These are phyloP conservation scores for Drosophila hydei DNA, from an alignment of 1,140 invertebrate species.

Conservation along the genomic window DNA sequence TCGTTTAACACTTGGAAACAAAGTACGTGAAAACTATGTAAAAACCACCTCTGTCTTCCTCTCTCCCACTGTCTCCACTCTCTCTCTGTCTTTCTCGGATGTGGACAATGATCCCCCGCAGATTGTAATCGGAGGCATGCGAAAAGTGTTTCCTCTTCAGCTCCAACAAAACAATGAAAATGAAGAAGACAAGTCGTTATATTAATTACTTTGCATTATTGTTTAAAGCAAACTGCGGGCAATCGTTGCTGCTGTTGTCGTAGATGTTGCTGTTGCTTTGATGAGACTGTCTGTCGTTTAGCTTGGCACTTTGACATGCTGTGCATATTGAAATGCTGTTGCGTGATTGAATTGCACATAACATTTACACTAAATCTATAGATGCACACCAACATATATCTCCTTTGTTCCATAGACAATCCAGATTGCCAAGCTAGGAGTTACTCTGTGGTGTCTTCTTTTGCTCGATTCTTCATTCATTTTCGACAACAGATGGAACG, in stretches of 20 bases:
- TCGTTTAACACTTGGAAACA: constrained; percentile 23
- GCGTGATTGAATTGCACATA: constrained; percentile 45
- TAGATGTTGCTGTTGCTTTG: constrained; percentile 24
- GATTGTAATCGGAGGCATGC: constrained; percentile 45
- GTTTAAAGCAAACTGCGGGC: constrained; percentile 60
- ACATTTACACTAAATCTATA: constrained; percentile 4
- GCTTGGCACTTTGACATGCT: constrained; percentile 48
- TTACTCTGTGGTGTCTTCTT: too few species aligned
- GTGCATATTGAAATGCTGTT: constrained; percentile 26
- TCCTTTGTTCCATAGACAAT: too few species aligned
- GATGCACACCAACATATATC: too few species aligned
- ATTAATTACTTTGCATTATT: constrained; percentile 79
- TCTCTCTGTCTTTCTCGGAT: neutral
- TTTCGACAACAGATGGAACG: too few species aligned
- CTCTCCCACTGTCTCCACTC: neutral
- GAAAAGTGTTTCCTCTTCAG: constrained; percentile 52
- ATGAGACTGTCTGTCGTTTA: constrained; percentile 31
- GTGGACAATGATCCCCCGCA: constrained; percentile 34
- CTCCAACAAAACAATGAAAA: constrained; percentile 45
- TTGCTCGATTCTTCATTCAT: too few species aligned
- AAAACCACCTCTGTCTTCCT: neutral
- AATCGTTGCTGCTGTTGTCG: constrained; percentile 32
- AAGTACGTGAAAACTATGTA: constrained; percentile 18
- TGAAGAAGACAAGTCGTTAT: constrained; percentile 34
- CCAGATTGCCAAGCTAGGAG: too few species aligned